Percentiles rank a stretch among this genome's conserved stretches.
Conservation (phyloP, 2,113 vertebrate species). For the Notothenia coriiceps region DNA sequence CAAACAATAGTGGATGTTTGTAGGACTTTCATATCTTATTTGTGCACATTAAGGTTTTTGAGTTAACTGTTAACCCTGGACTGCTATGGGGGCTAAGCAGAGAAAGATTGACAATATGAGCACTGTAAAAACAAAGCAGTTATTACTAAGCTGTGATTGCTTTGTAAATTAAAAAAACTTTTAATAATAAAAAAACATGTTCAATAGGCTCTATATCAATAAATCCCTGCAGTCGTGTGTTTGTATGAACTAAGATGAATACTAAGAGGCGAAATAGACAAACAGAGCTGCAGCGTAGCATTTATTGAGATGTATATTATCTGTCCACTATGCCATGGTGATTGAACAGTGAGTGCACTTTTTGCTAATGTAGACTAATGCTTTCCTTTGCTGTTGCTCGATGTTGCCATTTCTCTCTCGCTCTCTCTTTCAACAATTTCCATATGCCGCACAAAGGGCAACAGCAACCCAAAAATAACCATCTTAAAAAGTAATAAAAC, state of each 20-base stretch:
- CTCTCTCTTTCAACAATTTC: too few species aligned
- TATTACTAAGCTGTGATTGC: neutral
- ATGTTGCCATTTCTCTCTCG: too few species aligned
- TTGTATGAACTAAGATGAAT: neutral
- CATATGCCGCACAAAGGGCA: too few species aligned
- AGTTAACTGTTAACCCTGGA: too few species aligned
- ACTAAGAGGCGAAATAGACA: neutral
- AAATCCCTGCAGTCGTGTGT: neutral
- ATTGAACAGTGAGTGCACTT: neutral
- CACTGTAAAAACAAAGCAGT: too few species aligned
- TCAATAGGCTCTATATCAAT: neutral
- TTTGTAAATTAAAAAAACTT: neutral
- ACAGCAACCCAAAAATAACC: too few species aligned
- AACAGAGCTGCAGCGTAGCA: neutral
- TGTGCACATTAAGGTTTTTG: too few species aligned
- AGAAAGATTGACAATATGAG: too few species aligned
- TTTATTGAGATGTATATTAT: neutral
- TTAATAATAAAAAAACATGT: neutral
- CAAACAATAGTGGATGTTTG: too few species aligned
- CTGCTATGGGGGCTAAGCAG: too few species aligned
- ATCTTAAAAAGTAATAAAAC: too few species aligned
- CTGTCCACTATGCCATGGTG: neutral
- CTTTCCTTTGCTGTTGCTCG: neutral
- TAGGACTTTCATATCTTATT: too few species aligned
- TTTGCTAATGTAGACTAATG: conserved; percentile 12